phyloP scores from a whole-genome alignment of 1,140 invertebrate species.

The Lerema accius region DNA sequence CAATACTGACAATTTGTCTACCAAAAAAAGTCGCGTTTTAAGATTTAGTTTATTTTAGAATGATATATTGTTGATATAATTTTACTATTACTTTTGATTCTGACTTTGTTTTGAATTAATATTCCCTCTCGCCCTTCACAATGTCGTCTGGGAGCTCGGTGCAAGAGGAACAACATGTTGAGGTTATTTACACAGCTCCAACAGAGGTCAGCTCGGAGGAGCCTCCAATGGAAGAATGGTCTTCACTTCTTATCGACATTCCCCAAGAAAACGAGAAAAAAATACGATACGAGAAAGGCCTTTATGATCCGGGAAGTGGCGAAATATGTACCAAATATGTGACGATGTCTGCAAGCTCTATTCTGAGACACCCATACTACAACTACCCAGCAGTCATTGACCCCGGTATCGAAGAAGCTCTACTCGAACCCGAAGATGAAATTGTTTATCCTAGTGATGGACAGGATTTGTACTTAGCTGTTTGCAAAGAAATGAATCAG shows the following conservation, averaged over 20 bases:
- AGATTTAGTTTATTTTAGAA: no score
- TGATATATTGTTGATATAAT: no score
- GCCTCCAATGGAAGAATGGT: conserved; percentile 62
- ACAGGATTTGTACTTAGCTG: conserved; percentile 64
- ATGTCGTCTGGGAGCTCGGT: conserved; percentile 46
- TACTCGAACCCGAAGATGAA: conserved; percentile 63
- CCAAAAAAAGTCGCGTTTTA: no score
- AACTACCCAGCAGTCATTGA: conserved; percentile 76
- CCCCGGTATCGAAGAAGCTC: conserved; percentile 76
- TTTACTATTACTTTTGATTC: conserved; percentile 16
- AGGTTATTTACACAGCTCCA: conserved; percentile 39
- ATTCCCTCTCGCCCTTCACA: no score
- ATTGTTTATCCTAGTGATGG: conserved; percentile 68
- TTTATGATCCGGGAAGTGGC: conserved; percentile 58
- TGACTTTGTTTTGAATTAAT: conserved; percentile 14
- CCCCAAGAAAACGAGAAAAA: conserved; percentile 52
- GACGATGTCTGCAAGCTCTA: conserved; percentile 71
- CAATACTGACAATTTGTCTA: no score
- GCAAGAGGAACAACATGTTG: conserved; percentile 24
- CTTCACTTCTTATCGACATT: conserved; percentile 49
- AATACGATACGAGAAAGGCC: conserved; percentile 42
- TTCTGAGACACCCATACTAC: conserved; percentile 75
- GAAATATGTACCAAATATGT: conserved; percentile 66
- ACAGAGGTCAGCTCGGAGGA: conserved; percentile 53
- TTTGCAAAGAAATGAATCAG: conserved; percentile 73